Base-by-base conservation (phyloP, 2,888 invertebrate genomes). In the Lamellibrachia satsuma region DNA sequence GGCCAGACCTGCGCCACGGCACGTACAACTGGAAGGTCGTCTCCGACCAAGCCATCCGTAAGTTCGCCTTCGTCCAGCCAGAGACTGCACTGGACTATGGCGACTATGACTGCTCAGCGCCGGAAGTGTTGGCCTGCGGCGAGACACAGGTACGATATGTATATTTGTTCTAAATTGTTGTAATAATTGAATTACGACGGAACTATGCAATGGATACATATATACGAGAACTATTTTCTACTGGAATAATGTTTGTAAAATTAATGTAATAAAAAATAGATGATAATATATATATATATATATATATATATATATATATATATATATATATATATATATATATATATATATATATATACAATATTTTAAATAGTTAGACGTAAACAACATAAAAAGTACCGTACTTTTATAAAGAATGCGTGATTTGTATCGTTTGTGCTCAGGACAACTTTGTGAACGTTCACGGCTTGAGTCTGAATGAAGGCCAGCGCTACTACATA, bases 401-500 rank as follows among this genome's bases (percentile, higher is more conserved):
- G 75, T 75, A 75, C 6, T n/a, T 22, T 3, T 6, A n/a, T 0
- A 6, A 15, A 75, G 15, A 22, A 15, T 22, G 22, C n/a, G 75
- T n/a, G 4, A 15, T 3, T 75, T 11, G 0, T 75, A n/a, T 75
- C 22, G 22, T 15, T 7, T 55, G 7, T 90, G 27, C n/a, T 15
- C 91, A 91, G 91, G 91, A 52, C n/a, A 91, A 52, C 52, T 91
- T 91, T 55, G 60, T 93, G 55, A 93, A 93, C 90, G 90, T 93
- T 8, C 55, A 55, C 15, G 93, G 27, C 11, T 90, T 93, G 7
- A 22, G 22, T 8, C 92, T 93, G 27, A 52, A 27, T 0, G 92
- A 92, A n/a, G 93, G 93, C 1, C 51, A 51, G 7, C 90, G 93
- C 9, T 93, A 93, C 75, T 93, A 93, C 75, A 52, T 93, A 8